Percentiles rank a stretch among this genome's conserved stretches.
Evolutionary conservation across 2,113 vertebrate genomes (phyloP).

Genomic region (Ictalurus furcatus): DNA sequence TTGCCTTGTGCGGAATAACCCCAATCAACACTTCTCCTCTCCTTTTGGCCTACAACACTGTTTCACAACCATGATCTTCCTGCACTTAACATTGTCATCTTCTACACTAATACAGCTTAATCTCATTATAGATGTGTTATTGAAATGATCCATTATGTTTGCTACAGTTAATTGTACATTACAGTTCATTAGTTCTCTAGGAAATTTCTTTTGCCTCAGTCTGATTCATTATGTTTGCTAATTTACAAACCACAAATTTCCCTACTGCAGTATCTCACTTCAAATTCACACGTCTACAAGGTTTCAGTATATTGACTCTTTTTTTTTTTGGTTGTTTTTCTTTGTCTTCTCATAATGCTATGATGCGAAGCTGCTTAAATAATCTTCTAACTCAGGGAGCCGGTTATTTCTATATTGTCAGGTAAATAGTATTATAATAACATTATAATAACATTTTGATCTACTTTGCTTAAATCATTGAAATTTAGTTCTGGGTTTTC

Average conservation of each 20-base stretch:
- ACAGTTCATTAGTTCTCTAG: not conserved
- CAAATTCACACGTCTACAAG: not conserved
- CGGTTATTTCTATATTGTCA: not conserved
- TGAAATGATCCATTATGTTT: constrained; percentile 6
- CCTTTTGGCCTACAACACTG: not conserved
- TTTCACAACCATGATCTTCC: not conserved
- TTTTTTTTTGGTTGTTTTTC: not conserved
- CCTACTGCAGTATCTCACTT: not conserved
- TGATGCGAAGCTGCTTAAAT: not conserved
- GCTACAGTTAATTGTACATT: not conserved
- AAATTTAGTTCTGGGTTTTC: not conserved
- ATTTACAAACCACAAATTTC: not conserved
- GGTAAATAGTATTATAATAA: not conserved
- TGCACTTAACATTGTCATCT: not conserved
- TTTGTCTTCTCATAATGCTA: not conserved
- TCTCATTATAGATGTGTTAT: not conserved
- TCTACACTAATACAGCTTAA: not conserved
- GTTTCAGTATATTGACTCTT: not conserved
- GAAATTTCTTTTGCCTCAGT: not conserved
- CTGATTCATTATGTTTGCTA: not conserved
- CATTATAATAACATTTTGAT: not conserved
- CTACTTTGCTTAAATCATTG: not conserved
- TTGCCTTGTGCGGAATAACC: not conserved
- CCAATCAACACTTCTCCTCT: not conserved
- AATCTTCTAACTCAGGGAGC: not conserved